Percentiles rank a stretch among this genome's conserved stretches.
Evolutionary conservation across 2,797 vertebrate genomes (phyloP).

Genomic region (Betta splendens): DNA sequence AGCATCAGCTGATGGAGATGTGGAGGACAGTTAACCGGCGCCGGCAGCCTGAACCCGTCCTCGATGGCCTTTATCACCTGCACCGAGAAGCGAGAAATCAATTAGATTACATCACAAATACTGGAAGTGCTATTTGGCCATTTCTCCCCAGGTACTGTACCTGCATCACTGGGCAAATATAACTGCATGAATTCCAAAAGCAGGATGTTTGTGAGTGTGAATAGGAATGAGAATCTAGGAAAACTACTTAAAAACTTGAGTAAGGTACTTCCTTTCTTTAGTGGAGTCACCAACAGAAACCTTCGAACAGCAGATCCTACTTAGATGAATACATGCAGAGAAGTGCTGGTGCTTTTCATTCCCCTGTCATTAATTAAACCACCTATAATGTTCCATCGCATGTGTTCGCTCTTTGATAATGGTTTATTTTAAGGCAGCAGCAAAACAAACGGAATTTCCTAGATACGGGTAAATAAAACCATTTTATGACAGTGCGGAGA

Average conservation of each 20-base stretch:
- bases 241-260: constrained; percentile 28
- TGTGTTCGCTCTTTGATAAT: constrained; percentile 21
- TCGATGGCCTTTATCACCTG: constrained; percentile 97
- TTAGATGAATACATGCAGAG: constrained; percentile 2
- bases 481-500: too few species aligned
- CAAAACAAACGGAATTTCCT: constrained; percentile 16
- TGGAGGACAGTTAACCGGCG: constrained; percentile 87
- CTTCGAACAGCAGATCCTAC: constrained; percentile 2
- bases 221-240: not conserved
- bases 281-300: constrained; percentile 18
- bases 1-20: constrained; percentile 92
- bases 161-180: too few species aligned
- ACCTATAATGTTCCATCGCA: constrained; percentile 1
- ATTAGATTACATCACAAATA: not conserved
- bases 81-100: not conserved
- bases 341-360: constrained; percentile 28
- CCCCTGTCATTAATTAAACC: constrained; percentile 18
- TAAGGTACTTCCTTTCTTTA: constrained; percentile 22
- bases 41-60: constrained; percentile 93
- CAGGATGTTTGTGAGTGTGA: not conserved
- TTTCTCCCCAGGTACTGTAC: not conserved
- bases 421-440: constrained; percentile 11
- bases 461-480: too few species aligned
- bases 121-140: not conserved
- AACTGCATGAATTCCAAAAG: constrained; percentile 12